Evolutionary conservation across 2,113 vertebrate species (phyloP).

Genomic region (Semicossyphus pulcher): DNA sequence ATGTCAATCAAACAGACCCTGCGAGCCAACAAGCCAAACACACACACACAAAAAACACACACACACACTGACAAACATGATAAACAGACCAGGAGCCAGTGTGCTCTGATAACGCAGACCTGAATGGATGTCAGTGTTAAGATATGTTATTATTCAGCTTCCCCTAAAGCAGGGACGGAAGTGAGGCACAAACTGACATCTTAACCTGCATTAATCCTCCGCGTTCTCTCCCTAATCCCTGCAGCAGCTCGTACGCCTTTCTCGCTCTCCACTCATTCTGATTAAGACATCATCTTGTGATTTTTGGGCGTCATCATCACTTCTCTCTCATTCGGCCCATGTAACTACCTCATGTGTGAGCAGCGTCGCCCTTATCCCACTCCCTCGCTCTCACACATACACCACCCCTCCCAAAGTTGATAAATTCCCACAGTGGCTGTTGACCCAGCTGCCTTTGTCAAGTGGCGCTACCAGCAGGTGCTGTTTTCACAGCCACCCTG

Average conservation of each 20-base stretch:
- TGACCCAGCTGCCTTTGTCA: conserved; percentile 99
- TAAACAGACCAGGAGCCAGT: conserved; percentile 28
- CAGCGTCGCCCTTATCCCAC: conserved; percentile 53
- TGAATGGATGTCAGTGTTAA: conserved; percentile 26
- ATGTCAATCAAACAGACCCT: conserved; percentile 72
- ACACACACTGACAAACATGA: conserved; percentile 21
- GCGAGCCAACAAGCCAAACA: conserved; percentile 68
- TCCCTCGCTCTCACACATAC: conserved; percentile 62
- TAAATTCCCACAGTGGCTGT: conserved; percentile 99
- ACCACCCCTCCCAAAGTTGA: conserved; percentile 90
- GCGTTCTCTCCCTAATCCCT: conserved; percentile 3
- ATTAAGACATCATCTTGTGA: conserved; percentile 76
- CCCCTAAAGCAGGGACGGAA: conserved; percentile 29
- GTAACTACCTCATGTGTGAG: conserved; percentile 46
- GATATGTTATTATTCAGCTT: conserved; percentile 24
- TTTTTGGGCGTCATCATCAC: conserved; percentile 47
- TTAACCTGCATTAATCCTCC: background rate
- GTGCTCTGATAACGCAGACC: conserved; percentile 1
- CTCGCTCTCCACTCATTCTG: conserved; percentile 77
- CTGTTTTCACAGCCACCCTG: conserved; percentile 99
- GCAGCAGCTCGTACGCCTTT: background rate
- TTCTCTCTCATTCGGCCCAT: conserved; percentile 21
- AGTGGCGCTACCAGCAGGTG: conserved; percentile 95
- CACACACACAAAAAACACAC: conserved; percentile 10
- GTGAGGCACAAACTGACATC: background rate